Evolutionary conservation across 2,797 vertebrate genomes (phyloP), one percentile per base, ranked within the genome.

Genomic region (Avahi laniger): DNA sequence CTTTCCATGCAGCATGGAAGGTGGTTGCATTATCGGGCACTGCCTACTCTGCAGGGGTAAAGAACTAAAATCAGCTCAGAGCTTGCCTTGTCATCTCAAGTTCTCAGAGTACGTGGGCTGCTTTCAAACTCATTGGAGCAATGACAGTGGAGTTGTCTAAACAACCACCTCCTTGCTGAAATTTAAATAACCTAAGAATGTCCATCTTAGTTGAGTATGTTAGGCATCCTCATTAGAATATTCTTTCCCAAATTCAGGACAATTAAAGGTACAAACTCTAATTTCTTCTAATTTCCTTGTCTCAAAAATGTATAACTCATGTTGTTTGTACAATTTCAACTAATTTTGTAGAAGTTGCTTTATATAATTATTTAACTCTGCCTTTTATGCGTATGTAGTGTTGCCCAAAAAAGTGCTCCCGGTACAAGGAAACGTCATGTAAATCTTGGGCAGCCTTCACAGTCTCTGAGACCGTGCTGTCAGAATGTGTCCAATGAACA

Each of bases 121-220:
- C 78, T 89, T 85, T 85, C 78, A 88, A 63, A 70, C 18, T 72
- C 38, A 57, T 2, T 63, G 33, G 20, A 78, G 35, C 43, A 73
- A 43, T 67, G 89, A 84, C 33, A 72, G 41, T 26, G 43, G n/a
- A 52, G 41, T 69, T 93, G 33, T 96, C 33, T 65, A 82, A 70
- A 79, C 59, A 93, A 79, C 24, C 38, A 80, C 43, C 54, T 67
- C n/a, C 28, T 94, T 76, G 75, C 28, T 72, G 69, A 96, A 91
- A 86, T 26, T 63, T 79, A 94, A 95, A 81, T 81, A 96, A 79
- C 7, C 38, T 35, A 57, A 43, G 43, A 92, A 17, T 70, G 7
- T 35, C 22, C 18, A 38, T 85, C 13, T 80, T 38, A 17, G 11
- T 93, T 72, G 82, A 65, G 17, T 61, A 1, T 35, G 2, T 14